Conservation (phyloP, 2,113 vertebrate genomes). For the Zapus hudsonius region DNA sequence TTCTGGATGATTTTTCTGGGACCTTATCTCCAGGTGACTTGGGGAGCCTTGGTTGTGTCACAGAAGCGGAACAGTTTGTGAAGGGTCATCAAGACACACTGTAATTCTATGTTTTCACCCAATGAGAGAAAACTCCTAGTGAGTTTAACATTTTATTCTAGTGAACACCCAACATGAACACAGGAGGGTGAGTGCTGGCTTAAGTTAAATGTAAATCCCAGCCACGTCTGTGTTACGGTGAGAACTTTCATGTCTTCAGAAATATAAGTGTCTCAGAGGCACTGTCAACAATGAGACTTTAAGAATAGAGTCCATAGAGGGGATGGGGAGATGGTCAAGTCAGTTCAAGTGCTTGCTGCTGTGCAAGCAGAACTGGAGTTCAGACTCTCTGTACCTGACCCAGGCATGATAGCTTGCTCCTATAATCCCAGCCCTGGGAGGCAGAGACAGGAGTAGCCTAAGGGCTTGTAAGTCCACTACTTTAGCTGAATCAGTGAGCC, state of each 20-base stretch:
- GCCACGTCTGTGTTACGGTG: slow-evolving; percentile 76
- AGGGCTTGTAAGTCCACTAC: no score
- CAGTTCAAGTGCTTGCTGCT: no score
- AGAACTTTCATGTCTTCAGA: slow-evolving; percentile 71
- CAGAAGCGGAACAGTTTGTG: not conserved
- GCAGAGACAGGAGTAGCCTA: no score
- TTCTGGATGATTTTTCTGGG: no score
- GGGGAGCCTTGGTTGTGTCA: not conserved
- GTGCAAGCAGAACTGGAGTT: no score
- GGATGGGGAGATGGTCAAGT: no score
- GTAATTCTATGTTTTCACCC: slow-evolving; percentile 70
- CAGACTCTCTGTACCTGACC: no score
- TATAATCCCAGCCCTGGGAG: no score
- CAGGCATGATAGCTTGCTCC: no score
- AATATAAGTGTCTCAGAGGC: slow-evolving; percentile 75
- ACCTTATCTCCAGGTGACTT: no score
- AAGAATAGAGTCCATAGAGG: slow-evolving; percentile 50
- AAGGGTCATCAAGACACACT: slow-evolving; percentile 49
- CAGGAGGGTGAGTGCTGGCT: slow-evolving; percentile 79
- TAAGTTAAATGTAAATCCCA: slow-evolving; percentile 81
- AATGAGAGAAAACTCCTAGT: slow-evolving; percentile 75
- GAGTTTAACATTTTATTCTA: slow-evolving; percentile 77
- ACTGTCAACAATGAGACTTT: slow-evolving; percentile 62
- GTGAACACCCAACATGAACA: slow-evolving; percentile 75
- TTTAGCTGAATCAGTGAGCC: no score